Evolutionary conservation across 2,113 vertebrate genomes (phyloP).

Genomic region (Circaetus cinerascens): DNA sequence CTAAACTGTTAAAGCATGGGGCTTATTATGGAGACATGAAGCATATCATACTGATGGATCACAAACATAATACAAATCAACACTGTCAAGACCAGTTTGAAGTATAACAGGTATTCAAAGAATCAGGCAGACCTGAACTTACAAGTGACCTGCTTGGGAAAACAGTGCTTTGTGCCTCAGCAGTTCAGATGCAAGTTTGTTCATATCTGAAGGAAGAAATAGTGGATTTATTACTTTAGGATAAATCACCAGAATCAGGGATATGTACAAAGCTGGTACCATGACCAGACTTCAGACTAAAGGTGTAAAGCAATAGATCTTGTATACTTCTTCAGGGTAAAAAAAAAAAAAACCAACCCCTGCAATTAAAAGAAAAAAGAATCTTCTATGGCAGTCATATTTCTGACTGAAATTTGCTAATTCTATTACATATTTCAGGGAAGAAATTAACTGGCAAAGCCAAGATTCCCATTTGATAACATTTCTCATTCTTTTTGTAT

Average conservation of each 20-base stretch:
- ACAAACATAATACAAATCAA: conserved; percentile 33
- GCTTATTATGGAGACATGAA: conserved; percentile 5
- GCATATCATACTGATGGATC: background rate
- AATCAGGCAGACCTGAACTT: background rate
- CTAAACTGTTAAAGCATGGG: background rate
- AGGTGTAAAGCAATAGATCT: background rate
- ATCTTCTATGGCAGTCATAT: background rate
- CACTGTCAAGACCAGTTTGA: background rate
- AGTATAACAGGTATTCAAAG: conserved; percentile 13
- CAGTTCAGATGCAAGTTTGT: background rate
- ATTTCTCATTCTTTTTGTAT: background rate
- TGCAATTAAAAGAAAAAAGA: background rate
- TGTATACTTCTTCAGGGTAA: background rate
- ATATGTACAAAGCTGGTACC: background rate
- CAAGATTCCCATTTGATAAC: background rate
- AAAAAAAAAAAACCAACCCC: background rate
- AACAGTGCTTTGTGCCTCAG: background rate
- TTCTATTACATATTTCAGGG: background rate
- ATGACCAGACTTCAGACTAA: background rate
- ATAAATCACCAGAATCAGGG: background rate
- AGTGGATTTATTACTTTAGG: background rate
- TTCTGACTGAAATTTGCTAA: background rate
- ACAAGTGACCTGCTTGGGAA: background rate
- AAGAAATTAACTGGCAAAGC: background rate
- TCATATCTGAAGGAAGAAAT: background rate